Percentiles rank a stretch among this genome's conserved stretches.
Evolutionary conservation across 2,888 invertebrate genomes (phyloP).

Genomic region (Trissonchulus latispiculum): DNA sequence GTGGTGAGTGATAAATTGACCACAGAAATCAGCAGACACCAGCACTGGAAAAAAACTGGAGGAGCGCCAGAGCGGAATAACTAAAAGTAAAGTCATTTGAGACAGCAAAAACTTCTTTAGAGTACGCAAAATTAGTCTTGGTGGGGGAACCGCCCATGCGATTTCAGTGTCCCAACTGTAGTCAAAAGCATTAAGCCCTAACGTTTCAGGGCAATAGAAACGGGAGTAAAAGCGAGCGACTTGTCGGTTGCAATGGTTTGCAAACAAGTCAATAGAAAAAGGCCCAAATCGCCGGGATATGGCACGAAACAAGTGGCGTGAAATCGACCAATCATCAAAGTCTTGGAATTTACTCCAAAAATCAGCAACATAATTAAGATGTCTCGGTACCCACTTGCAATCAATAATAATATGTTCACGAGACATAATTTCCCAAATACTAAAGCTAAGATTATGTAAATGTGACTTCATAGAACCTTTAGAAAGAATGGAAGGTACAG

Average conservation of each 20-base stretch:
- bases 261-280: constrained; percentile 3
- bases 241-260: not conserved
- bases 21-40: too few species aligned
- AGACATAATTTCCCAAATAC: not conserved
- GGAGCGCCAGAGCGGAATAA: too few species aligned
- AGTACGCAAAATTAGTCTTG: too few species aligned
- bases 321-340: not conserved
- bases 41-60: too few species aligned
- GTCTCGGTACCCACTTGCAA: not conserved
- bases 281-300: not conserved
- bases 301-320: not conserved
- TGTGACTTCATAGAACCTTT: not conserved
- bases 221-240: not conserved
- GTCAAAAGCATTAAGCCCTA: constrained; percentile 3
- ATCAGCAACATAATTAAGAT: not conserved
- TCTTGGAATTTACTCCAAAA: not conserved
- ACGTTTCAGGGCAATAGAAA: not conserved
- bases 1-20: too few species aligned
- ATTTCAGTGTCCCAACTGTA: too few species aligned
- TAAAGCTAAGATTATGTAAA: not conserved
- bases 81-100: too few species aligned
- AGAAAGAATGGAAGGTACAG: too few species aligned
- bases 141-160: too few species aligned
- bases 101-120: too few species aligned
- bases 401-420: not conserved